These are phyloP conservation scores for Drosophila melanocephala DNA, from an alignment of 2,888 invertebrate genomes.

Conservation along the genomic window DNA sequence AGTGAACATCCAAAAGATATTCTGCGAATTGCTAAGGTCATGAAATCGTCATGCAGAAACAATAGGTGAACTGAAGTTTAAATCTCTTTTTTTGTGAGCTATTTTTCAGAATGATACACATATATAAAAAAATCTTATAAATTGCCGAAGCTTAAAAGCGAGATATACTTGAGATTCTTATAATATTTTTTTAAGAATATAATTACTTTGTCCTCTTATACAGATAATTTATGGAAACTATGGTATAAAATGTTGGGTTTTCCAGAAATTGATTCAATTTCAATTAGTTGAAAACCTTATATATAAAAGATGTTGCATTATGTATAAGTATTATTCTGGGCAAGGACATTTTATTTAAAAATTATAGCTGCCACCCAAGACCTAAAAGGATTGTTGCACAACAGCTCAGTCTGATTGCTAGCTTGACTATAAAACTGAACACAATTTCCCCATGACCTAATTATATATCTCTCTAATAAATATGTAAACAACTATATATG, in stretches of 20 bases:
- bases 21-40: background rate
- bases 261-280: background rate
- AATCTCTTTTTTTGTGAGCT: background rate
- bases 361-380: background rate
- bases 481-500: conserved; percentile 21
- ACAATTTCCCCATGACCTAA: conserved; percentile 19
- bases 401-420: background rate
- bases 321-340: conserved; percentile 1
- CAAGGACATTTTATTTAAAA: background rate
- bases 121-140: background rate
- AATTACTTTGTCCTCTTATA: no score
- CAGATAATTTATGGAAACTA: no score
- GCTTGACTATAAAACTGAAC: conserved; percentile 7
- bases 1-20: conserved; percentile 1
- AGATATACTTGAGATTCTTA: background rate
- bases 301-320: no score
- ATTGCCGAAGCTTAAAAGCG: background rate
- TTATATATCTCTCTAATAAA: background rate
- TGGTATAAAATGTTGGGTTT: no score
- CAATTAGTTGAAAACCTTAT: background rate
- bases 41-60: background rate
- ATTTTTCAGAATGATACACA: background rate
- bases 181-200: background rate
- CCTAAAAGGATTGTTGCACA: background rate
- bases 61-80: background rate